Evolutionary conservation across 2,888 invertebrate genomes (phyloP).

Genomic region (Lepidocyrtoides sp.): DNA sequence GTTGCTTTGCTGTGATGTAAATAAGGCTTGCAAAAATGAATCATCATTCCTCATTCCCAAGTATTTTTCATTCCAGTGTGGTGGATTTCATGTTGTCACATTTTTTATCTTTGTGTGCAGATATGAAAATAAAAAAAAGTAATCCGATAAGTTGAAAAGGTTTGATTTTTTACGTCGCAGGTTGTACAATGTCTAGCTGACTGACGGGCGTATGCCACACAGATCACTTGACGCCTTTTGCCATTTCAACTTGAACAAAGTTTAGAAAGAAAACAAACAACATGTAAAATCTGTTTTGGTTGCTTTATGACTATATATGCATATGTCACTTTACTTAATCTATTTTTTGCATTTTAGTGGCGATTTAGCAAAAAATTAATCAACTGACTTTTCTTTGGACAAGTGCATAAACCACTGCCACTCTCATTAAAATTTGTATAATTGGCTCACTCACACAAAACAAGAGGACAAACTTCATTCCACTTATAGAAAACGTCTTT

Average conservation of each 20-base stretch:
- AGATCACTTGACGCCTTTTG: constrained; percentile 57
- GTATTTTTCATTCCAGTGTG: background rate
- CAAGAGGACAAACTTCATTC: no score
- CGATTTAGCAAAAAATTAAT: no score
- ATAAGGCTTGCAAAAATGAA: constrained; percentile 17
- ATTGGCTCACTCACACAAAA: no score
- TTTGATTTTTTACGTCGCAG: background rate
- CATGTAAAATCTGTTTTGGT: constrained; percentile 1
- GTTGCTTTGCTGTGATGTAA: background rate
- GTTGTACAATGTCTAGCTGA: no score
- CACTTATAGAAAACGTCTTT: no score
- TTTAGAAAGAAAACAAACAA: background rate
- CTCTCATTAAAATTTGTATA: no score
- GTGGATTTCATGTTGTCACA: background rate
- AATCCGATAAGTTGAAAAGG: constrained; percentile 14
- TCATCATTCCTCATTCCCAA: no score
- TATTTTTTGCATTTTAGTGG: constrained; percentile 1
- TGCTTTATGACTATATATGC: background rate
- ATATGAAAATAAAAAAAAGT: background rate
- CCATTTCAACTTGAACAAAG: background rate
- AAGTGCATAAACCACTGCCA: no score
- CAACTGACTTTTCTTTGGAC: no score
- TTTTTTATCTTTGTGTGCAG: constrained; percentile 19
- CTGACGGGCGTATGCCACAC: constrained; percentile 64
- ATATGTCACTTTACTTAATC: no score